Evolutionary conservation across 2,113 vertebrate genomes (phyloP).

Genomic region (Lates calcarifer): DNA sequence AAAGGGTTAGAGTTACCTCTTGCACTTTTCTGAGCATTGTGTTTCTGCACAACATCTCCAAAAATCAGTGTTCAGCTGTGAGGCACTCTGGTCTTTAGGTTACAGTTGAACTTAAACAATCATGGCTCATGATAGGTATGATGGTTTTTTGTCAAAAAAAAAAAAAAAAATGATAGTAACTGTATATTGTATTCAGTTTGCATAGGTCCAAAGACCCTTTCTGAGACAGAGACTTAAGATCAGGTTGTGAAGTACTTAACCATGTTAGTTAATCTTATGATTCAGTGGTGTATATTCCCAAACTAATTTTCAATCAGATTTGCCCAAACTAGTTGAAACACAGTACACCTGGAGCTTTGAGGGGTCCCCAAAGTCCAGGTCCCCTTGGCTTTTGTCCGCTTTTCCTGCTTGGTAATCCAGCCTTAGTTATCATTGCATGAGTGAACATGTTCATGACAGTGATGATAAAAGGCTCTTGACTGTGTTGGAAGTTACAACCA

Average conservation of each 20-base stretch:
- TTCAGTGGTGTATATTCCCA: neutral
- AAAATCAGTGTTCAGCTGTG: too few species aligned
- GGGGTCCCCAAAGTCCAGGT: neutral
- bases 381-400: neutral
- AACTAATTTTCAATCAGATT: neutral
- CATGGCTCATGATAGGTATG: too few species aligned
- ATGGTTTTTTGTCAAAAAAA: too few species aligned
- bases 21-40: neutral
- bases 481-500: neutral
- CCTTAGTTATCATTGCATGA: neutral
- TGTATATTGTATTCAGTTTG: too few species aligned
- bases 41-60: too few species aligned
- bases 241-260: neutral
- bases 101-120: too few species aligned
- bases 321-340: neutral
- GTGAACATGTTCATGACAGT: neutral
- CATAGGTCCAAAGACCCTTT: too few species aligned
- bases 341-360: neutral
- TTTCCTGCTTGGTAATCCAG: neutral
- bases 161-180: too few species aligned
- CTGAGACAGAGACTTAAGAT: too few species aligned
- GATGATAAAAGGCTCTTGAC: neutral
- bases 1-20: neutral
- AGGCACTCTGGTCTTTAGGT: too few species aligned
- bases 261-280: neutral